Evolutionary conservation across 2,888 invertebrate species (phyloP).

Genomic region (Elegia similella): DNA sequence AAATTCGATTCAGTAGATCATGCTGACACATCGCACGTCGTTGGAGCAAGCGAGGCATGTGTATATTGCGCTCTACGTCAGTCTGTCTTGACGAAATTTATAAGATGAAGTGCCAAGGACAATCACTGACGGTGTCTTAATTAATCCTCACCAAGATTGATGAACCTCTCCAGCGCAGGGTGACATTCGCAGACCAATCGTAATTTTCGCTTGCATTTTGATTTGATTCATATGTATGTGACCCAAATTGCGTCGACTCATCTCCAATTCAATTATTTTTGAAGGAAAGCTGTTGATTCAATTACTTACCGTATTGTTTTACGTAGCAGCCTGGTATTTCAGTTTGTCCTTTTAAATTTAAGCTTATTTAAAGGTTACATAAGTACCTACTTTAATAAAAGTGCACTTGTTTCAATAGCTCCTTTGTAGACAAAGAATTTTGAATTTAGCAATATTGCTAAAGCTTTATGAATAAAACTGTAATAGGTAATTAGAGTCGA

Average conservation of each 20-base stretch:
- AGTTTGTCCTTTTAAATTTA: no score
- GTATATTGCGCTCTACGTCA: conserved; percentile 5
- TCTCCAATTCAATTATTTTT: neutral
- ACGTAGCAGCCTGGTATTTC: no score
- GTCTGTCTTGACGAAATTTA: conserved; percentile 15
- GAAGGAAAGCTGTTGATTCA: neutral
- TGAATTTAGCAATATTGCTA: no score
- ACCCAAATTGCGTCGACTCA: neutral
- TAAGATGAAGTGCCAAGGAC: conserved; percentile 16
- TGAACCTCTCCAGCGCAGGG: neutral
- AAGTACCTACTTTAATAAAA: no score
- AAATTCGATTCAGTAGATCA: conserved; percentile 1
- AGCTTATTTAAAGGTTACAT: no score
- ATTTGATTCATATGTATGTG: neutral
- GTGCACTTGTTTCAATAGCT: no score
- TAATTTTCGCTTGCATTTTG: conserved; percentile 6
- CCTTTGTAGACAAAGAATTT: no score
- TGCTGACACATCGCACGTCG: neutral
- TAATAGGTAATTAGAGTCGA: no score
- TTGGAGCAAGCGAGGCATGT: conserved; percentile 1
- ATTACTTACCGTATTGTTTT: neutral
- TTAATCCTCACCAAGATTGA: conserved; percentile 12
- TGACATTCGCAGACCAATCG: neutral
- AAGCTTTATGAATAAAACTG: no score
- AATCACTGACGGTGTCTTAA: conserved; percentile 13